Evolutionary conservation across 2,113 vertebrate species (phyloP).

Genomic region (Misgurnus mizolepis): DNA sequence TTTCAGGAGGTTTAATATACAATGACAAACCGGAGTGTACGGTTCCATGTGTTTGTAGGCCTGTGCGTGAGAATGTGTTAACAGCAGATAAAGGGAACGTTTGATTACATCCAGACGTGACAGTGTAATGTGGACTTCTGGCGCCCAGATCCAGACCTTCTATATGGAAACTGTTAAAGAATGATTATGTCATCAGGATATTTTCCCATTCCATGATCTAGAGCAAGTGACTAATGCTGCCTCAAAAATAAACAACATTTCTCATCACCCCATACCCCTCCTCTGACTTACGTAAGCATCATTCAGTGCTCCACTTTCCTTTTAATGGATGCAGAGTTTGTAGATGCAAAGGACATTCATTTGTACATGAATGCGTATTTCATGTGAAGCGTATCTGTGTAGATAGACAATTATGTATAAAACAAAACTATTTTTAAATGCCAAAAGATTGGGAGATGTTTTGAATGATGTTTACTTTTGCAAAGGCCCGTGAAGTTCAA

Average conservation of each 20-base stretch:
- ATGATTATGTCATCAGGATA: slow-evolving; percentile 69
- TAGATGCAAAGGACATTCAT: not conserved
- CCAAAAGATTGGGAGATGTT: not conserved
- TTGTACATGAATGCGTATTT: not conserved
- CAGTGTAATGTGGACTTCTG: slow-evolving; percentile 65
- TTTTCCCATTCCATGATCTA: slow-evolving; percentile 51
- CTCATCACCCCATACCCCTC: slow-evolving; percentile 49
- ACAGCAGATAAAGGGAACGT: slow-evolving; percentile 33
- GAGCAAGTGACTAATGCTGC: slow-evolving; percentile 64
- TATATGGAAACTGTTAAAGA: slow-evolving; percentile 78
- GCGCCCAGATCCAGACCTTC: slow-evolving; percentile 66
- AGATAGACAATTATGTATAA: not conserved
- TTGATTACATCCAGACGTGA: slow-evolving; percentile 76
- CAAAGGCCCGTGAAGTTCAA: not conserved
- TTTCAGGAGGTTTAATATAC: not conserved
- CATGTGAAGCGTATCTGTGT: not conserved
- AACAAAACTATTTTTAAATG: not conserved
- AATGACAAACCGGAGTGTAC: slow-evolving; percentile 8
- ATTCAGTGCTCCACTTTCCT: not conserved
- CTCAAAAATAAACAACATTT: slow-evolving; percentile 66
- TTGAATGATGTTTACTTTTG: slow-evolving; percentile 13
- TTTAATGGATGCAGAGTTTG: not conserved
- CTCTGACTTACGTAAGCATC: slow-evolving; percentile 69
- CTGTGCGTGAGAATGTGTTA: slow-evolving; percentile 46
- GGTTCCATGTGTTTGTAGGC: slow-evolving; percentile 21